Evolutionary conservation across 2,888 invertebrate species (phyloP).

Genomic region (Ochropleura plecta): DNA sequence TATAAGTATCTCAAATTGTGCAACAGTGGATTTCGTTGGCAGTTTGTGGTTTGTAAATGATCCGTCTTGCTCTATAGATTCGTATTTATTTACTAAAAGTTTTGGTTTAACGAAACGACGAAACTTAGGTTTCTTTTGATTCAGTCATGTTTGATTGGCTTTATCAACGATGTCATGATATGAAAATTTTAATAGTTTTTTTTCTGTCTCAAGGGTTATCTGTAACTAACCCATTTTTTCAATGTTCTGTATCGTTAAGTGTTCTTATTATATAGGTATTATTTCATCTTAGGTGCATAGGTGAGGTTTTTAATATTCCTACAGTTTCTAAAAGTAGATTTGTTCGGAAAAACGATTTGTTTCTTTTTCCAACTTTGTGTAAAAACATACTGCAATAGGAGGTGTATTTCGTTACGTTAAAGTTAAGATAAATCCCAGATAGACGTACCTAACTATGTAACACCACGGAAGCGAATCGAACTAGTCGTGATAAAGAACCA

Average conservation of each 20-base stretch:
- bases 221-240: neutral
- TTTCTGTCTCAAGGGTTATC: neutral
- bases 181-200: neutral
- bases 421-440: constrained; percentile 11
- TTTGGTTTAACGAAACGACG: neutral
- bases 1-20: constrained; percentile 33
- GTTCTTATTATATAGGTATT: neutral
- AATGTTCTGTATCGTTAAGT: neutral
- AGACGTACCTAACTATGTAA: constrained; percentile 22
- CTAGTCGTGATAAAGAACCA: constrained; percentile 58
- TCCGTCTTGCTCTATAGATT: constrained; percentile 21
- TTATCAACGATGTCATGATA: neutral
- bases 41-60: constrained; percentile 37
- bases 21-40: constrained; percentile 22
- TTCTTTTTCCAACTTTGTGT: neutral
- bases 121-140: neutral
- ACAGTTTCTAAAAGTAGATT: neutral
- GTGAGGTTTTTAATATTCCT: neutral
- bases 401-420: neutral
- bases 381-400: neutral
- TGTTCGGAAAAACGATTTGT: neutral
- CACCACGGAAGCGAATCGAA: constrained; percentile 53
- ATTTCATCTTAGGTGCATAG: neutral
- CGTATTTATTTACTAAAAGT: constrained; percentile 6
- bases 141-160: neutral